Evolutionary conservation across 2,113 vertebrate species (phyloP), one percentile per base, ranked within the genome.

Genomic region (Centropristis striata): DNA sequence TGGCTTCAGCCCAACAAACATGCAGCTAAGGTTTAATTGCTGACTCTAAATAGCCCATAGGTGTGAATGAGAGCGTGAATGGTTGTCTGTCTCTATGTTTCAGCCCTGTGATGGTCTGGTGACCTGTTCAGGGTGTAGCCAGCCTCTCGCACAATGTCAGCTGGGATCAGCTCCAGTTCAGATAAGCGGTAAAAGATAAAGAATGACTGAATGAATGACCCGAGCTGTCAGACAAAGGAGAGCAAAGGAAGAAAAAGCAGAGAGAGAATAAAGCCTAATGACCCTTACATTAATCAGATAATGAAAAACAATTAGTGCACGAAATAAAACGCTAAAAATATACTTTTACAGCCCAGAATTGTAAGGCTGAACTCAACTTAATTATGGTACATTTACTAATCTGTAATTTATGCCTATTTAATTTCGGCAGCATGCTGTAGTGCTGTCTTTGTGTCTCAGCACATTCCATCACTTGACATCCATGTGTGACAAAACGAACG

Each of bases 401-500:
- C 14, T 55, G 44, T 50, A 20, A n/a, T 74, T 13, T 41, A 74
- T 51, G 36, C 42, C 13, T n/a, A 20, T 32, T 71, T 69, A 51
- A 41, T 70, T 39, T 41, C 4, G 36, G 32, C 28, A 75, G 41
- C 37, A 12, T 21, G 28, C 28, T 23, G 32, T 32, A 5, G 21
- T 6, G 32, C 23, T 67, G 4, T 46, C 8, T 66, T 42, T 23
- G 1, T 59, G 28, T 42, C 37, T 49, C 23, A 64, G 42, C 53
- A 49, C 32, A 1, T 37, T 65, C 4, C 9, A 18, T 58, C 13
- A 20, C 54, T 71, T 25, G 39, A 25, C 21, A 27, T 50, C 13
- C 23, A 3, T 10, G 11, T 23, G 23, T 46, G 65, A 78, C 57
- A 57, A 63, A 64, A 47, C 3, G 54, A 65, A 63, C 16, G 41